phyloP scores from a whole-genome alignment of 2,113 vertebrate genomes.

The Nycticryphes semicollaris region DNA sequence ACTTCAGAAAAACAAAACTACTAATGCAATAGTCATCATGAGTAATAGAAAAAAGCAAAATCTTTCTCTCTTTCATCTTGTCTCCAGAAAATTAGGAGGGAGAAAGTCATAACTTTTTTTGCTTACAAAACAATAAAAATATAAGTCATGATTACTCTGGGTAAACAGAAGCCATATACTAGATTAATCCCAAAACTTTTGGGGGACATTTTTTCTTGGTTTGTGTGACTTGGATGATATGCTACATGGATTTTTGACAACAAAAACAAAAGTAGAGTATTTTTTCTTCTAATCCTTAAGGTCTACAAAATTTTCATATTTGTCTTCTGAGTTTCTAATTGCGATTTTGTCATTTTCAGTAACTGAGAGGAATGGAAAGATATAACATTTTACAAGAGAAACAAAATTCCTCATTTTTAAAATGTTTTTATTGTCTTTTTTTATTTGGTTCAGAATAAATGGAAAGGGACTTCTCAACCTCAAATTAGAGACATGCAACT shows the following conservation, averaged over 20 bases:
- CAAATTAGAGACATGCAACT: background rate
- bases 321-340: background rate
- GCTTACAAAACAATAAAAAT: background rate
- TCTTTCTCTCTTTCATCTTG: slow-evolving; percentile 46
- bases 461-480: background rate
- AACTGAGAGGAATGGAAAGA: background rate
- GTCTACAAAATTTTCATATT: background rate
- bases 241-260: background rate
- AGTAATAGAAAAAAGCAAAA: slow-evolving; percentile 47
- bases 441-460: background rate
- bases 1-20: background rate
- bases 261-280: background rate
- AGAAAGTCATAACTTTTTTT: background rate
- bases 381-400: background rate
- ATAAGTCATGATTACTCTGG: background rate
- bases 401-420: background rate
- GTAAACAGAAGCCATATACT: background rate
- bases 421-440: background rate
- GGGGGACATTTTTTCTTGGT: background rate
- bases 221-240: background rate
- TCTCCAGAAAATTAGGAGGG: slow-evolving; percentile 10
- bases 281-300: background rate
- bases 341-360: background rate
- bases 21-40: slow-evolving; percentile 14
- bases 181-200: background rate